These are phyloP conservation scores for Chiloscyllium punctatum DNA, from an alignment of 2,797 vertebrate species.

Conservation along the genomic window DNA sequence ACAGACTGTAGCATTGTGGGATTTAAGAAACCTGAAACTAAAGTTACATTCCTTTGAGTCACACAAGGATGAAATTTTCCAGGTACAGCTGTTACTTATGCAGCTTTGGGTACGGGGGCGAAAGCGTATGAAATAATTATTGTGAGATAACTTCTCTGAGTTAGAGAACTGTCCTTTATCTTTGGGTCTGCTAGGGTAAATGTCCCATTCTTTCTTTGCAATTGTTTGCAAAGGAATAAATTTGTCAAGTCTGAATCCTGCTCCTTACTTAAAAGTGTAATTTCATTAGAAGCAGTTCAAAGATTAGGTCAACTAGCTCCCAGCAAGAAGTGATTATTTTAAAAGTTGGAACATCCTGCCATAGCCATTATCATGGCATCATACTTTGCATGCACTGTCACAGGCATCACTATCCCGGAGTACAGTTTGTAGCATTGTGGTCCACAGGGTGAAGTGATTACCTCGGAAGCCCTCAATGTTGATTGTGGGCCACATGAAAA, in stretches of 20 bases:
- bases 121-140: background rate
- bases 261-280: background rate
- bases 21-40: constrained; percentile 90
- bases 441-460: no score
- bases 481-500: no score
- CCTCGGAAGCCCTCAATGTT: no score
- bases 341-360: no score
- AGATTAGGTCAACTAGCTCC: no score
- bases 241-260: background rate
- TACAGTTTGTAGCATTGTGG: no score
- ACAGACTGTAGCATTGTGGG: constrained; percentile 94
- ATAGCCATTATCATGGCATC: no score
- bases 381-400: no score
- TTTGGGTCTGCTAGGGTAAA: background rate
- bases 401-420: no score
- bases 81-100: constrained; percentile 60
- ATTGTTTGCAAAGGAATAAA: background rate
- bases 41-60: constrained; percentile 98
- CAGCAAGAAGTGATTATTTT: no score
- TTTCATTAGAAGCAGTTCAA: no score
- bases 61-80: constrained; percentile 98
- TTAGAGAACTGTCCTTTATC: background rate
- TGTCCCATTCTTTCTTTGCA: background rate
- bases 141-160: background rate
- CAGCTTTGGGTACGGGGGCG: no score